Percentiles rank a stretch among this genome's conserved stretches.
phyloP scores from a whole-genome alignment of 2,797 vertebrate species.

The Sebastes nivosus region DNA sequence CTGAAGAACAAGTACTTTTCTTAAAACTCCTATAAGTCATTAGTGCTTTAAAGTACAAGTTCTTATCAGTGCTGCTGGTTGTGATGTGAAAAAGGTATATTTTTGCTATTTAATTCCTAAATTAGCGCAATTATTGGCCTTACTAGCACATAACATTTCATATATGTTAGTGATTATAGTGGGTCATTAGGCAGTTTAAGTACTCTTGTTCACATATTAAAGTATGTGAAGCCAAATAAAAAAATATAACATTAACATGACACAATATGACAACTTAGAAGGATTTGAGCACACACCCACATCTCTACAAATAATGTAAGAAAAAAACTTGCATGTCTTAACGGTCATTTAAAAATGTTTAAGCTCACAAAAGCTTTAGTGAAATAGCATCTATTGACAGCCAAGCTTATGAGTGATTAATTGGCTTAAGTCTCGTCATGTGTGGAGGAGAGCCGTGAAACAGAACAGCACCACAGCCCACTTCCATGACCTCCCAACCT shows the following conservation, averaged over 20 bases:
- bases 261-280: neutral
- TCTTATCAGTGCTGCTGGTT: neutral
- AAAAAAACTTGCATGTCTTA: neutral
- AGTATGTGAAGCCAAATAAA: neutral
- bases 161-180: neutral
- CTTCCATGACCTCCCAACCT: conserved; percentile 60
- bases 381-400: conserved; percentile 32
- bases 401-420: conserved; percentile 46
- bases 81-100: neutral
- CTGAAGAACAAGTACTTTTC: neutral
- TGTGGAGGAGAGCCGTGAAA: conserved; percentile 36
- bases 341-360: neutral
- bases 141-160: neutral
- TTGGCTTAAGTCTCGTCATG: conserved; percentile 41
- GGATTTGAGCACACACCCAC: neutral
- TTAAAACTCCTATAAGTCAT: neutral
- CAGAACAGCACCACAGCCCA: conserved; percentile 48
- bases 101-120: neutral
- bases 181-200: neutral
- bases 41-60: neutral
- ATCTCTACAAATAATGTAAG: neutral
- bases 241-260: neutral
- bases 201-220: neutral
- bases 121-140: neutral
- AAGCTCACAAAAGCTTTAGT: neutral